Base-by-base conservation (phyloP, 2,113 vertebrate species). In the Phycodurus eques region DNA sequence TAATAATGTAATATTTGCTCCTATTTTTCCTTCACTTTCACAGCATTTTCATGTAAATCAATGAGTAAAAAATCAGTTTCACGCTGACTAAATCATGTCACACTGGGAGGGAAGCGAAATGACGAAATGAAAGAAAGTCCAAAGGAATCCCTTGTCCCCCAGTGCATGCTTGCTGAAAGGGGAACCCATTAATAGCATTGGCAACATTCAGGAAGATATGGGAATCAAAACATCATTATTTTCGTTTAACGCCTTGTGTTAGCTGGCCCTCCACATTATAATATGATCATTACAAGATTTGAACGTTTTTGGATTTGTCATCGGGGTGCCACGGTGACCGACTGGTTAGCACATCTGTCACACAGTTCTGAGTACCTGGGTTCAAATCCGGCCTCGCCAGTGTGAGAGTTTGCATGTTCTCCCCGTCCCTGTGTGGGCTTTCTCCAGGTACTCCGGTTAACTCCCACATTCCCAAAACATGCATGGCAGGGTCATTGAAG, bases 31-130 rank as follows among this genome's bases (percentile, higher is more conserved):
- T 66, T 76, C 78, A 77, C 74, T 51, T 82, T 83, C 59, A 74
- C 74, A 46, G 66, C 70, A 75, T 82, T 79, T 76, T 71, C 73
- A 87, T 87, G 80, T 75, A 85, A 88, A 90, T 60, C 12, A 60
- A 33, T 83, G 77, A 85, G 77, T 70, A 68, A 80, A 88, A 86
- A 88, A 86, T 85, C 87, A 79, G 77, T 82, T 88, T 85, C 79
- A 83, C 80, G 79, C 74, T 68, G 78, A 81, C 72, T 77, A 75
- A 88, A 89, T 83, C 70, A 72, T 80, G 84, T 80, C 85, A 86
- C 78, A 69, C 74, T 77, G 80, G 73, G 70, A 80, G 80, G 65
- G 75, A 83, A 81, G 78, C 65, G 75, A 85, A 82, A 83, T 84
- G 74, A 75, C 56, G 53, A 67, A 80, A 35, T 60, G 83, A 75